A percentile compares a stretch with the other conserved stretches of the same genome.
Conservation (phyloP, 1,140 invertebrate species). For the Sitobion miscanthi region DNA sequence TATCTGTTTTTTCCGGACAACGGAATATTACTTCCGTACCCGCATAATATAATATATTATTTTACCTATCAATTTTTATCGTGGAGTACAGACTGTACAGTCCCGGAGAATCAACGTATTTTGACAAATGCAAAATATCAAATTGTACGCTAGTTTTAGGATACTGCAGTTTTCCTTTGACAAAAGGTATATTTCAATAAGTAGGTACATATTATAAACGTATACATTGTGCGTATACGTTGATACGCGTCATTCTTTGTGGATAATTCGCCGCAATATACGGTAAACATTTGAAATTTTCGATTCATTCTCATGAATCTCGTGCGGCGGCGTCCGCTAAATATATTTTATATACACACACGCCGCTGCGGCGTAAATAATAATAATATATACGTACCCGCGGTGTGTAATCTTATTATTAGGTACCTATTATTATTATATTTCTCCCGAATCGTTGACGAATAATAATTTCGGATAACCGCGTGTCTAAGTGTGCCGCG, state of each 20-base stretch:
- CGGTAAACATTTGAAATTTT: not conserved
- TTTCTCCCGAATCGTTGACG: not conserved
- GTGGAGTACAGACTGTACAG: not conserved
- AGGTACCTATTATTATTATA: too few species aligned
- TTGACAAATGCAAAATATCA: not conserved
- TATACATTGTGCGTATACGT: not conserved
- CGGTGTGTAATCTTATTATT: slow-evolving; percentile 7
- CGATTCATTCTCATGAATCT: not conserved
- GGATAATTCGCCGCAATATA: not conserved
- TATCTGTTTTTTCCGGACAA: not conserved
- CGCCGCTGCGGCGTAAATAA: not conserved
- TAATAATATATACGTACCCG: not conserved
- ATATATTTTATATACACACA: not conserved
- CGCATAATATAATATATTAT: not conserved
- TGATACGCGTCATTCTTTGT: not conserved
- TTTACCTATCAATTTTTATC: not conserved
- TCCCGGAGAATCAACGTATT: not conserved
- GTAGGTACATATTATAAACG: not conserved
- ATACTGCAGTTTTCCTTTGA: not conserved
- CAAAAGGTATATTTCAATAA: not conserved
- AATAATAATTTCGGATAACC: not conserved
- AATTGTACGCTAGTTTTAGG: not conserved
- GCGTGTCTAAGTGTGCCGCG: slow-evolving; percentile 1
- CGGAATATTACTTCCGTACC: not conserved
- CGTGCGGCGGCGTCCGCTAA: not conserved